Conservation (phyloP, 2,113 vertebrate species). For the Paratilapia polleni region DNA sequence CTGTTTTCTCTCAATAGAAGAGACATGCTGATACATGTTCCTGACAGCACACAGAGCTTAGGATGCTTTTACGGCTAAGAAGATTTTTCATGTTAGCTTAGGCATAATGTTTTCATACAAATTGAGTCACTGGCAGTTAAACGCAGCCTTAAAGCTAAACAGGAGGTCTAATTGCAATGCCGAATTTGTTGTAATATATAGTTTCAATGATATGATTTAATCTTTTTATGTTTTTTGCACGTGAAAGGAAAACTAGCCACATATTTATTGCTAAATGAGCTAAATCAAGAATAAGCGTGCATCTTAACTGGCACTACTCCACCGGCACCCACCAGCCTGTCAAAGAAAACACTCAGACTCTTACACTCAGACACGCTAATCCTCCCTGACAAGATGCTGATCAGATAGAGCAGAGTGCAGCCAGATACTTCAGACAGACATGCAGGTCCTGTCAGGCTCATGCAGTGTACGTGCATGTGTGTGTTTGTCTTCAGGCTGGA, state of each 20-base stretch:
- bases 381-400: slow-evolving; percentile 45
- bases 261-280: background rate
- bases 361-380: slow-evolving; percentile 22
- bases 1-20: slow-evolving; percentile 11
- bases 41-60: slow-evolving; percentile 8
- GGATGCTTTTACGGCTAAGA: slow-evolving; percentile 24
- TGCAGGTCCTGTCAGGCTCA: slow-evolving; percentile 41
- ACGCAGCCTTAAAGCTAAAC: background rate
- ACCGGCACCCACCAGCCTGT: background rate
- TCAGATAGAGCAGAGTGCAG: slow-evolving; percentile 19
- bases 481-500: slow-evolving; percentile 10
- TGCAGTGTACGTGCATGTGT: background rate
- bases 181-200: background rate
- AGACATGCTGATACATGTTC: background rate
- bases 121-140: background rate
- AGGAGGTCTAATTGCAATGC: background rate
- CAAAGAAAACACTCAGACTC: slow-evolving; percentile 8
- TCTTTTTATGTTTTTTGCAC: background rate
- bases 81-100: slow-evolving; percentile 19
- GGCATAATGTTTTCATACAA: background rate
- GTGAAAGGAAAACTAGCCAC: background rate
- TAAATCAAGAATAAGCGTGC: background rate
- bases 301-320: background rate
- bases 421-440: slow-evolving; percentile 27
- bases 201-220: background rate